A percentile compares a stretch with the other conserved stretches of the same genome.
Conservation (phyloP, 2,797 vertebrate species). For the Corythornis leucogaster region DNA sequence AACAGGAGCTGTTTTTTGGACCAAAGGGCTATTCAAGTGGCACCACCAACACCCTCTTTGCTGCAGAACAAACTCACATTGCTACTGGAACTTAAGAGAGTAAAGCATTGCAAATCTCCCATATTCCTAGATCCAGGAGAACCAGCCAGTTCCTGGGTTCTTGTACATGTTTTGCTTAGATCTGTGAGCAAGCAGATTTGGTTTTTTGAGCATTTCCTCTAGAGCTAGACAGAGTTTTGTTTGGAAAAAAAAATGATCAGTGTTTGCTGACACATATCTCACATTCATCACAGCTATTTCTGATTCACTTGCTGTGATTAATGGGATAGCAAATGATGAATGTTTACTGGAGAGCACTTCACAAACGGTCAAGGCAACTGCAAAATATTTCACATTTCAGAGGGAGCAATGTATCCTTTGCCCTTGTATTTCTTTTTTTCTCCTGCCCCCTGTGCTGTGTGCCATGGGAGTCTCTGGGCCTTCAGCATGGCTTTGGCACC, state of each 20-base stretch:
- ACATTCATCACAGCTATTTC: conserved; percentile 6
- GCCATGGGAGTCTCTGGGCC: not conserved
- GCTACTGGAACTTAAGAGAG: not conserved
- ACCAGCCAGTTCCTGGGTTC: not conserved
- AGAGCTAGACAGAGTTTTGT: not conserved
- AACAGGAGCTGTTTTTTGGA: not conserved
- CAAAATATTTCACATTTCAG: not conserved
- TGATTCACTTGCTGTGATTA: not conserved
- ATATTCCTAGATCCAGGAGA: not conserved
- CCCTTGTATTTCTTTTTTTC: not conserved
- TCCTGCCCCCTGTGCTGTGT: not conserved
- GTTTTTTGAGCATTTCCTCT: not conserved
- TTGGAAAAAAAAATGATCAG: not conserved
- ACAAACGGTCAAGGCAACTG: not conserved
- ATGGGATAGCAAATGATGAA: conserved; percentile 3
- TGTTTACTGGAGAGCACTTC: not conserved
- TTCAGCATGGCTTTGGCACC: not conserved
- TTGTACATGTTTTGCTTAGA: not conserved
- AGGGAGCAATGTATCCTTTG: not conserved
- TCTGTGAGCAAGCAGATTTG: not conserved
- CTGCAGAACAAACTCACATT: not conserved
- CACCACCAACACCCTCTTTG: not conserved
- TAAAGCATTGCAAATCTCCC: not conserved
- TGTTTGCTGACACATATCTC: conserved; percentile 15
- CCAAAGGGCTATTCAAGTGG: not conserved